Conservation (phyloP, 2,797 vertebrate genomes). For the Glossophaga mutica region DNA sequence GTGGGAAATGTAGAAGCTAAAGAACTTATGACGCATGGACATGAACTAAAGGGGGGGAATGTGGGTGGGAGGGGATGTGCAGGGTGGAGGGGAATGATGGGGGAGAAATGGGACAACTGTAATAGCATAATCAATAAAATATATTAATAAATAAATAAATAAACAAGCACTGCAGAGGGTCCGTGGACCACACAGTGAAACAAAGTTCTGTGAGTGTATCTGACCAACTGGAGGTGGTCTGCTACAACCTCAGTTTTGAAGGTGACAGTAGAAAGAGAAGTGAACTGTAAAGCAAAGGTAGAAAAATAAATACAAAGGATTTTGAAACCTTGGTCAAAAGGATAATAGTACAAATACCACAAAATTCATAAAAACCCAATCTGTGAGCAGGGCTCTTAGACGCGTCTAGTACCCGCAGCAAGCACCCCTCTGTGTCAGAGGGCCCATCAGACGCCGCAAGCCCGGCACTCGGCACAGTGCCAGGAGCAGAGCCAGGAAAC, state of each 20-base stretch:
- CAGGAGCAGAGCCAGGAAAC: background rate
- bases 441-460: rapidly evolving
- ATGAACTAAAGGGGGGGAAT: no score
- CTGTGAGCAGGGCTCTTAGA: background rate
- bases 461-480: background rate
- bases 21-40: no score
- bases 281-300: background rate
- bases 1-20: no score
- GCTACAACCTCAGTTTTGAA: background rate
- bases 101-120: no score
- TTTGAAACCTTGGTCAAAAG: background rate
- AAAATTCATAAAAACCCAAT: background rate
- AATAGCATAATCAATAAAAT: no score
- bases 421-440: background rate
- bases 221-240: background rate
- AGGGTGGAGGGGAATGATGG: no score
- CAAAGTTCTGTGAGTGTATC: background rate
- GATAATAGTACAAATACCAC: background rate
- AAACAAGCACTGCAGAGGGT: background rate
- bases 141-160: no score
- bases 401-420: background rate
- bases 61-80: no score
- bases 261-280: background rate
- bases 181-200: background rate
- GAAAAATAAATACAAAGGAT: background rate